Percentiles rank a stretch among this genome's conserved stretches.
These are phyloP conservation scores for Ceratitis capitata DNA, from an alignment of 1,140 invertebrate genomes.

Conservation along the genomic window DNA sequence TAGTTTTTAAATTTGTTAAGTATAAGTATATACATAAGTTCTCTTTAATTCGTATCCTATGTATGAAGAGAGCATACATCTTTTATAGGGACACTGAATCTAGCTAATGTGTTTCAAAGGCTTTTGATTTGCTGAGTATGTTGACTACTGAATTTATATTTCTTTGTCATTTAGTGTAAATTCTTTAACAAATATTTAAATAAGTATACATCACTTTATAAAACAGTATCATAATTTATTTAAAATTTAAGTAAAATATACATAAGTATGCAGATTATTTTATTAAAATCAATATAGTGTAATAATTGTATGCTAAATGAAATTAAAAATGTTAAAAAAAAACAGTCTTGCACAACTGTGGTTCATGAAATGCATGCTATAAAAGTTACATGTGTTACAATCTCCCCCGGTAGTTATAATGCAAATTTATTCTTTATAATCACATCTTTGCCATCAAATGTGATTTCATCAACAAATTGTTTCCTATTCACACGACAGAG, in stretches of 20 bases:
- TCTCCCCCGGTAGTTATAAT: not conserved
- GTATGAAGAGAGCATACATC: too few species aligned
- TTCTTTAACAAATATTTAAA: not conserved
- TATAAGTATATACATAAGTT: too few species aligned
- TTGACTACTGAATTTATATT: too few species aligned
- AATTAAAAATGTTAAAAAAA: not conserved
- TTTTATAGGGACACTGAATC: too few species aligned
- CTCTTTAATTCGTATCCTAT: too few species aligned
- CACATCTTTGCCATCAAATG: conserved; percentile 58
- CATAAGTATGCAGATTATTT: not conserved
- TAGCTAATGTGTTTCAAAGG: too few species aligned
- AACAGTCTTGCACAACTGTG: not conserved
- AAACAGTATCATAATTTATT: not conserved
- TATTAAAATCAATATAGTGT: not conserved
- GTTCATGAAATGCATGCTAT: not conserved
- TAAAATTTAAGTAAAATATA: not conserved
- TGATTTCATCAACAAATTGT: conserved; percentile 58
- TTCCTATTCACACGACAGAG: conserved; percentile 57
- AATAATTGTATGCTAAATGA: not conserved
- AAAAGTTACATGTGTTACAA: not conserved
- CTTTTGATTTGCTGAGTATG: too few species aligned
- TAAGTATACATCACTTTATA: not conserved
- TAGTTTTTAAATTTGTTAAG: too few species aligned
- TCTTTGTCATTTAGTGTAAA: not conserved
- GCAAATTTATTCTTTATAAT: conserved; percentile 48